Evolutionary conservation across 2,113 vertebrate species (phyloP).

Genomic region (Suncus etruscus): DNA sequence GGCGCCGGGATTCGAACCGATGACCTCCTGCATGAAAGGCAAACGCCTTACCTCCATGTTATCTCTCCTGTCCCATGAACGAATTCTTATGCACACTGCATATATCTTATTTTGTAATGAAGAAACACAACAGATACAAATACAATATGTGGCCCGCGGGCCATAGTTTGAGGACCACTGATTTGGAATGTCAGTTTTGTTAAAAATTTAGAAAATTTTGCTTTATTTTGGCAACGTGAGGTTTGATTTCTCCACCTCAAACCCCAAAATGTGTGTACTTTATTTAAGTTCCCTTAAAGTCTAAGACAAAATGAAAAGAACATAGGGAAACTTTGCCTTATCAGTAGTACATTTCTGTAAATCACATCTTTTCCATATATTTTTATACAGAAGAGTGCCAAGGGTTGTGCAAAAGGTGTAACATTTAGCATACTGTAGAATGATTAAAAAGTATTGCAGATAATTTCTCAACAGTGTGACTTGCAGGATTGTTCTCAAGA

Average conservation of each 20-base stretch:
- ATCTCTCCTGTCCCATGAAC: too few relatives aligned
- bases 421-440: constrained; percentile 59
- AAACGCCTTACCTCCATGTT: too few relatives aligned
- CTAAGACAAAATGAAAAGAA: constrained; percentile 64
- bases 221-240: constrained; percentile 65
- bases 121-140: too few relatives aligned
- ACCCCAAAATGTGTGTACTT: constrained; percentile 60
- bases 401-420: background rate
- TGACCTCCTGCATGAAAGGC: too few relatives aligned
- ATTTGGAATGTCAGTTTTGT: constrained; percentile 33
- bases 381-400: constrained; percentile 59
- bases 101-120: too few relatives aligned
- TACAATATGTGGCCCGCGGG: too few relatives aligned
- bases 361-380: background rate
- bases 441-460: constrained; percentile 45
- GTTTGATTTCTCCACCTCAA: constrained; percentile 21
- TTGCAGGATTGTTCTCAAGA: constrained; percentile 53
- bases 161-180: too few relatives aligned
- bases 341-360: constrained; percentile 63
- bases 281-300: constrained; percentile 58
- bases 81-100: too few relatives aligned
- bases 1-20: too few relatives aligned
- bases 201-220: constrained; percentile 63
- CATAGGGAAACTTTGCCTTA: constrained; percentile 58
- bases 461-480: constrained; percentile 56